These are phyloP conservation scores for Pachypsylla venusta DNA, from an alignment of 1,140 invertebrate species.

Conservation along the genomic window DNA sequence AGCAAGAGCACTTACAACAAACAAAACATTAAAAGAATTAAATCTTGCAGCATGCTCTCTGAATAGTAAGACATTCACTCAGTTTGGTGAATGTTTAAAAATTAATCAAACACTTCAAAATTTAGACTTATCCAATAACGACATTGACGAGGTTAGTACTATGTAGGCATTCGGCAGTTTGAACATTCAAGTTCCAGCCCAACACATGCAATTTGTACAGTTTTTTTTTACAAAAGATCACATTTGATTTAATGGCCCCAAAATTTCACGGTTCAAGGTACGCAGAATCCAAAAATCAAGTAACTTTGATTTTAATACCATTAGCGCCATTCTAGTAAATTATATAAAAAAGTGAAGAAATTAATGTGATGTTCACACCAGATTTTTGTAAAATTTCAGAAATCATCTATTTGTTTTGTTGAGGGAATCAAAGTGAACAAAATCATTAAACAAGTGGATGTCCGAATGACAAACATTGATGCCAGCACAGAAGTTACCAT, in stretches of 20 bases:
- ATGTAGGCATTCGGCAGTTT: too few relatives aligned
- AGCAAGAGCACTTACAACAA: not conserved
- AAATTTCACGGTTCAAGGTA: too few relatives aligned
- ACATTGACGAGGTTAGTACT: not conserved
- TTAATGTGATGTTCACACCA: not conserved
- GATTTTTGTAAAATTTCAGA: not conserved
- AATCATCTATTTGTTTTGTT: not conserved
- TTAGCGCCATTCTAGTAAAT: too few relatives aligned
- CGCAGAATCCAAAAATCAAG: too few relatives aligned
- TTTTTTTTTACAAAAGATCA: too few relatives aligned
- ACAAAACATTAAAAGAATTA: not conserved
- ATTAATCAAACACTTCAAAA: not conserved
- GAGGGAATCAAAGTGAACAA: not conserved
- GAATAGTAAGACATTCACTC: not conserved
- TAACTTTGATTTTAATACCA: too few relatives aligned
- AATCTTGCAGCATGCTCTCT: not conserved
- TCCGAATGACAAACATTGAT: constrained; percentile 11
- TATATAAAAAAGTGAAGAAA: too few relatives aligned
- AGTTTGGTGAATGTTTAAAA: not conserved
- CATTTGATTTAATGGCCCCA: too few relatives aligned
- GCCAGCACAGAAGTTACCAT: not conserved
- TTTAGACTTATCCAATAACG: not conserved
- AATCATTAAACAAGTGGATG: constrained; percentile 1
- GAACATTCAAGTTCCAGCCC: too few relatives aligned
- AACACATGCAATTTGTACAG: too few relatives aligned